Evolutionary conservation across 2,113 vertebrate genomes (phyloP).

Genomic region (Gasterosteus nipponicus): DNA sequence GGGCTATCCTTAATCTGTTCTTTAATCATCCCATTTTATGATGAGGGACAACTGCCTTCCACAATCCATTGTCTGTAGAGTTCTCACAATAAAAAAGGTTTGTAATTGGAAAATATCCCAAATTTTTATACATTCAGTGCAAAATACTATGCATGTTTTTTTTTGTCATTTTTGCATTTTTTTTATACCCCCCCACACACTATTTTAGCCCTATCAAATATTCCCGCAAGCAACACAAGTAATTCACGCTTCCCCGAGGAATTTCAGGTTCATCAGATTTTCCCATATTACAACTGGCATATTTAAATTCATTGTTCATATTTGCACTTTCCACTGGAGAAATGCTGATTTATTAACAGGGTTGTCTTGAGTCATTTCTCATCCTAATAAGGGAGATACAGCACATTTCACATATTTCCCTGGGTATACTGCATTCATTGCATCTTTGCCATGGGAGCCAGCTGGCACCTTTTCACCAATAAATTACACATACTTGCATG

Average conservation of each 20-base stretch:
- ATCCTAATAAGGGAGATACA: conserved; percentile 54
- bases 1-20: conserved; percentile 28
- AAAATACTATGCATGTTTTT: not conserved
- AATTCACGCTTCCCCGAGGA: conserved; percentile 6
- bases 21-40: too few relatives aligned
- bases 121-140: not conserved
- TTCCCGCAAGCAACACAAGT: not conserved
- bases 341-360: conserved; percentile 47
- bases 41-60: too few relatives aligned
- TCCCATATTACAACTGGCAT: conserved; percentile 6
- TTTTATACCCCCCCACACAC: not conserved
- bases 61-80: too few relatives aligned
- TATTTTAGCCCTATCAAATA: not conserved
- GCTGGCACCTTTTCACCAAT: conserved; percentile 45
- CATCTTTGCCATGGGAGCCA: conserved; percentile 21
- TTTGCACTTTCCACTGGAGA: conserved; percentile 24
- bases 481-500: conserved; percentile 52
- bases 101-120: too few relatives aligned
- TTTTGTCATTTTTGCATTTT: too few relatives aligned
- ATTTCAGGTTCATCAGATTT: conserved; percentile 24
- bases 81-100: too few relatives aligned
- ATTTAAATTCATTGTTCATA: conserved; percentile 23
- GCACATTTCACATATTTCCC: conserved; percentile 54
- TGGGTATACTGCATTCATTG: conserved; percentile 27
- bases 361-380: conserved; percentile 37